These are phyloP conservation scores for Gonocerus acuteangulatus DNA, from an alignment of 2,888 invertebrate genomes.

Conservation along the genomic window DNA sequence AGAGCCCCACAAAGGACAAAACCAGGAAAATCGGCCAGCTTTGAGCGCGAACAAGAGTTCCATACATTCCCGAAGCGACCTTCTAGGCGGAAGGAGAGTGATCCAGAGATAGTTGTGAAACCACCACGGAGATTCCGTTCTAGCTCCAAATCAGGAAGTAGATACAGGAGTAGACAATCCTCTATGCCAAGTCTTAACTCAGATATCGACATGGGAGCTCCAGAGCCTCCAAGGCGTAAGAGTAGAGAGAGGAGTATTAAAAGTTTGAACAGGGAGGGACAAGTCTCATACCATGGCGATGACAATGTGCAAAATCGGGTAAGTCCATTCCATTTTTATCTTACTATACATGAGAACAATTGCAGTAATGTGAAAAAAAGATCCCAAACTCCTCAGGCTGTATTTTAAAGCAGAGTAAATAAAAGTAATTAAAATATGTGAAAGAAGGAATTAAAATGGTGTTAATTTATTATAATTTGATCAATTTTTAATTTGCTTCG, in stretches of 20 bases:
- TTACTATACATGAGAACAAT: neutral
- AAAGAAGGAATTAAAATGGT: too few species aligned
- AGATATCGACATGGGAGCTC: slow-evolving; percentile 37
- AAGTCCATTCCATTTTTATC: neutral
- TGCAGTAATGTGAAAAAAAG: neutral
- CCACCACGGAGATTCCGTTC: slow-evolving; percentile 31
- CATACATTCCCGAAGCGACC: slow-evolving; percentile 33
- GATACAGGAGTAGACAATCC: slow-evolving; percentile 21
- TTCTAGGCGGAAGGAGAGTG: slow-evolving; percentile 30
- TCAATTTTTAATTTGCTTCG: too few species aligned
- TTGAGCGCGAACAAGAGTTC: slow-evolving; percentile 24
- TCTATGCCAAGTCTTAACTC: slow-evolving; percentile 35
- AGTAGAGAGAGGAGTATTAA: slow-evolving; percentile 36
- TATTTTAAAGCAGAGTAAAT: too few species aligned
- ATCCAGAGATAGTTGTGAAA: slow-evolving; percentile 25
- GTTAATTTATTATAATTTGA: too few species aligned
- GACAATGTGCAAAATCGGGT: slow-evolving; percentile 29
- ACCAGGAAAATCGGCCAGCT: slow-evolving; percentile 11
- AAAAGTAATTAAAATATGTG: too few species aligned
- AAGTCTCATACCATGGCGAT: slow-evolving; percentile 25
- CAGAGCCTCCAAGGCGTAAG: slow-evolving; percentile 39
- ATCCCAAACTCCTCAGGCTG: too few species aligned
- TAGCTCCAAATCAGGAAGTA: slow-evolving; percentile 16
- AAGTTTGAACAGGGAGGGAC: slow-evolving; percentile 31
- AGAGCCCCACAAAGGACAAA: slow-evolving; percentile 26